phyloP scores from a whole-genome alignment of 2,888 invertebrate species.

The Craniophora ligustri region DNA sequence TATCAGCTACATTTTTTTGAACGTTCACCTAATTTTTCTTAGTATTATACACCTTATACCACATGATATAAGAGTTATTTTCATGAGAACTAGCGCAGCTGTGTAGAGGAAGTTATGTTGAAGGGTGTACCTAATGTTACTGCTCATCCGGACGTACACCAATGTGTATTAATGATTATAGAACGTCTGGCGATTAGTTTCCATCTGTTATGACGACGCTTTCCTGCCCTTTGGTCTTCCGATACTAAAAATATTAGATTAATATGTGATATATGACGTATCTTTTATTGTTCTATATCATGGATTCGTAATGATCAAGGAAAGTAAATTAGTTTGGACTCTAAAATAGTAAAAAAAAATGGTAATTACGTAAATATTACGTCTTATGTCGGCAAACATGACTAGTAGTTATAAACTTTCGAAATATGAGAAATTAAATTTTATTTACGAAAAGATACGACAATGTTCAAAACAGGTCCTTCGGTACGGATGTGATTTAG shows the following conservation, averaged over 20 bases:
- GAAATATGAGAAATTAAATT: no score
- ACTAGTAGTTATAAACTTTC: no score
- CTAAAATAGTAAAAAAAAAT: no score
- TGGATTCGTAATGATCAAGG: background rate
- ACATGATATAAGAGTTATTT: background rate
- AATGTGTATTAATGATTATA: slow-evolving; percentile 83
- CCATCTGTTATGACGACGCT: slow-evolving; percentile 77
- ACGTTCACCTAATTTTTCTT: background rate
- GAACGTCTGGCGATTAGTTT: slow-evolving; percentile 75
- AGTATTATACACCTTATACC: accelerated
- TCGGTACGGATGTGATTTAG: background rate
- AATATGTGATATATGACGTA: slow-evolving; percentile 32
- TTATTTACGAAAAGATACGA: no score
- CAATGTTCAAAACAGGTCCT: background rate
- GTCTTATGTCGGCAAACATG: no score
- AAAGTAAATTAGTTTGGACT: background rate
- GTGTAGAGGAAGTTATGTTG: slow-evolving; percentile 32
- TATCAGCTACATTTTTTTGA: slow-evolving; percentile 37
- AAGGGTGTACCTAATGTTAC: slow-evolving; percentile 61
- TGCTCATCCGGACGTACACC: slow-evolving; percentile 77
- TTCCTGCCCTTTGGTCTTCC: slow-evolving; percentile 59
- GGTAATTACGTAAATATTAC: no score
- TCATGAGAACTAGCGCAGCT: background rate
- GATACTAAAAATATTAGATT: slow-evolving; percentile 49
- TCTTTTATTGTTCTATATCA: background rate